Conservation (phyloP, 1,140 invertebrate genomes). For the Panagrolaimus sp. region DNA sequence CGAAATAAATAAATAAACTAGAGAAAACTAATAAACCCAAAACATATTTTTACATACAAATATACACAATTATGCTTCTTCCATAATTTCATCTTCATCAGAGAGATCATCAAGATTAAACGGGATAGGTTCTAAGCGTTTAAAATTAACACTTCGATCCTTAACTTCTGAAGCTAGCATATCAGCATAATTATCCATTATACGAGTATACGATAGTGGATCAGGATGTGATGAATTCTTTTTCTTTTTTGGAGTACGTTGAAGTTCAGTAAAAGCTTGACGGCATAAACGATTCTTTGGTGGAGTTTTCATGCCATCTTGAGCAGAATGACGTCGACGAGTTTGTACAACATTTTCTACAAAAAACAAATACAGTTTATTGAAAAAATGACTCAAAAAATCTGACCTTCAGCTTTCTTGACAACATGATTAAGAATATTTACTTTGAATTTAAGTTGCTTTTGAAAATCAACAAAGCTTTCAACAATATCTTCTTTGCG, state of each 20-base stretch:
- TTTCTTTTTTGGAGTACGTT: background rate
- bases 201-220: background rate
- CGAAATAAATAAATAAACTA: no score
- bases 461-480: slow-evolving; percentile 12
- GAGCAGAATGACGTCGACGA: background rate
- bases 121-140: background rate
- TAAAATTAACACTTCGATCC: background rate
- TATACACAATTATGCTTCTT: no score
- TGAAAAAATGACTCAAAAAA: background rate
- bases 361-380: no score
- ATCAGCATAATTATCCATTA: slow-evolving; percentile 6
- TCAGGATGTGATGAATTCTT: background rate
- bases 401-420: background rate
- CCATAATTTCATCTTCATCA: background rate
- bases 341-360: background rate
- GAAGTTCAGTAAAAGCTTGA: background rate
- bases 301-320: background rate
- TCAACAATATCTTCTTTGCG: slow-evolving; percentile 15
- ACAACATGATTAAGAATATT: slow-evolving; percentile 12
- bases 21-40: no score
- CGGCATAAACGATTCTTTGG: background rate
- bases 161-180: slow-evolving; percentile 1
- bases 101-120: background rate
- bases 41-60: no score
- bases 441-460: slow-evolving; percentile 14